A percentile compares a stretch with the other conserved stretches of the same genome.
These are phyloP conservation scores for Actenoides lindsayi DNA, from an alignment of 2,113 vertebrate species.

Conservation along the genomic window DNA sequence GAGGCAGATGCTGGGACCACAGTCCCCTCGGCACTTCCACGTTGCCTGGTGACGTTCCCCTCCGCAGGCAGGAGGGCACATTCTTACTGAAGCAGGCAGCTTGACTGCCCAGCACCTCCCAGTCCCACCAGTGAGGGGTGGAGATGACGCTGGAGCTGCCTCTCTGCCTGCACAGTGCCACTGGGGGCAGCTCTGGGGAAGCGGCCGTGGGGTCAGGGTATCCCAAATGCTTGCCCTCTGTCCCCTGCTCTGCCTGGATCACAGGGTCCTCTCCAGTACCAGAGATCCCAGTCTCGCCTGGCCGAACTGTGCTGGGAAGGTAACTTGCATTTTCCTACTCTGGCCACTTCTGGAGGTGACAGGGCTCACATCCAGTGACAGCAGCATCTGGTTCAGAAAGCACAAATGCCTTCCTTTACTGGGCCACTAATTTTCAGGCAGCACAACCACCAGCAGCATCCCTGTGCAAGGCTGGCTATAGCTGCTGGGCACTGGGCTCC, in stretches of 20 bases:
- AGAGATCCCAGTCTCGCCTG: not conserved
- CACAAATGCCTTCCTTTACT: not conserved
- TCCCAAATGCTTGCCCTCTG: not conserved
- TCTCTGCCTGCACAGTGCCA: rapidly evolving
- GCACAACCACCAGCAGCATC: rapidly evolving
- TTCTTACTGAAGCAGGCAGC: not conserved
- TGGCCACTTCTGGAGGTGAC: not conserved
- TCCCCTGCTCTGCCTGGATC: not conserved
- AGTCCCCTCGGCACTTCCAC: not conserved
- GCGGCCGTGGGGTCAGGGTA: rapidly evolving
- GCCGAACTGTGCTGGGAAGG: not conserved
- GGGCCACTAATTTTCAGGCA: not conserved
- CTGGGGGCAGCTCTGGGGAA: not conserved
- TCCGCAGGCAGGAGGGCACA: not conserved
- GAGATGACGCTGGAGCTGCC: not conserved
- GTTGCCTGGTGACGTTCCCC: rapidly evolving
- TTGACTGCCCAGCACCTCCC: not conserved
- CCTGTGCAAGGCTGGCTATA: rapidly evolving
- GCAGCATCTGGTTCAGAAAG: rapidly evolving
- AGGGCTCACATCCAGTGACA: not conserved
- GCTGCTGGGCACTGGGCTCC: not conserved
- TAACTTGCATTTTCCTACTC: not conserved
- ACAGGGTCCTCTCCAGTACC: not conserved
- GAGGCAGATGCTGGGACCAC: rapidly evolving
- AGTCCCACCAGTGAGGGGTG: not conserved